Evolutionary conservation across 2,797 vertebrate genomes (phyloP).

Genomic region (Knipowitschia caucasica): DNA sequence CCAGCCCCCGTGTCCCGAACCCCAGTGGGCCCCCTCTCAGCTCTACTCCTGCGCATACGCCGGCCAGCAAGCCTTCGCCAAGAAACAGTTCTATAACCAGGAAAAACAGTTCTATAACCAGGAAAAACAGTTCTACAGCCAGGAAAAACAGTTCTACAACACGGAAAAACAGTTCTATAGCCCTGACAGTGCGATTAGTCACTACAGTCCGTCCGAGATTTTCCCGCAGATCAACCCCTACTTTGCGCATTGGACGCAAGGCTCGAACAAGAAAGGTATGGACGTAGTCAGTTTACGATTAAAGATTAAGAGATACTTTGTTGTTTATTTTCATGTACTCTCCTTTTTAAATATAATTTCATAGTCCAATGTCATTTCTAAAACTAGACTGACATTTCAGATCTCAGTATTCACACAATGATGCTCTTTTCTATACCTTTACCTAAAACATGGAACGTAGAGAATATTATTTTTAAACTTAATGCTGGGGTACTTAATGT

Average conservation of each 20-base stretch:
- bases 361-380: too few relatives aligned
- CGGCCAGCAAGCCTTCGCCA: conserved; percentile 77
- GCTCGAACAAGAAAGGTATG: conserved; percentile 90
- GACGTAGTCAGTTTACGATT: too few relatives aligned
- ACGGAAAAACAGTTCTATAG: conserved; percentile 89
- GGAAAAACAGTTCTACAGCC: conserved; percentile 85
- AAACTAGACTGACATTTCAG: too few relatives aligned
- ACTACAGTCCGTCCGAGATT: conserved; percentile 85
- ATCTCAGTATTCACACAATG: too few relatives aligned
- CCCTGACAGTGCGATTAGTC: conserved; percentile 87
- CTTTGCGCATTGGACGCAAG: conserved; percentile 87
- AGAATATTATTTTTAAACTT: too few relatives aligned
- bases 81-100: conserved; percentile 86
- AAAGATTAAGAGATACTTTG: too few relatives aligned
- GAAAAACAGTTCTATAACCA: conserved; percentile 86
- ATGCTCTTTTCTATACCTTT: too few relatives aligned
- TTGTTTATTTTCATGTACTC: too few relatives aligned
- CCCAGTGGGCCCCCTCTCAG: conserved; percentile 86
- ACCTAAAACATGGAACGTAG: too few relatives aligned
- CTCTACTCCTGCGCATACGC: conserved; percentile 85
- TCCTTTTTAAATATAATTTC: too few relatives aligned
- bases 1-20: conserved; percentile 89
- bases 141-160: conserved; percentile 86
- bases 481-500: too few relatives aligned
- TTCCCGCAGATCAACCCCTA: conserved; percentile 86